phyloP scores from a whole-genome alignment of 1,140 invertebrate species.

The Pectinophora gossypiella region DNA sequence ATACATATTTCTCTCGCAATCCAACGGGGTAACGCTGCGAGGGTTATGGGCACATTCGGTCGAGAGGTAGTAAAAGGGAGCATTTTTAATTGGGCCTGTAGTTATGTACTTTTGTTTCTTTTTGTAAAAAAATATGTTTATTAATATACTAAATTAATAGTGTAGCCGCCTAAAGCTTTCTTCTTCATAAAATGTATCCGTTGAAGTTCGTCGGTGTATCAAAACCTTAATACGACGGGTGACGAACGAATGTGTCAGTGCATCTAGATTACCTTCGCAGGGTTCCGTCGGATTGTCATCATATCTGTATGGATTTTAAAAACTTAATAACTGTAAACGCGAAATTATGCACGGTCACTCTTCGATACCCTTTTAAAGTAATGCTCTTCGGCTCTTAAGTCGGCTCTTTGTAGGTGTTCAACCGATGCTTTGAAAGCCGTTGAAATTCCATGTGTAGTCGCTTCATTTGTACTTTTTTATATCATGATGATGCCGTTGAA shows the following conservation, averaged over 20 bases:
- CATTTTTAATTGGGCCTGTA: no score
- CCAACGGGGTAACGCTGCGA: no score
- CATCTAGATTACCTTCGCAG: constrained; percentile 32
- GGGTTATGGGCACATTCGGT: no score
- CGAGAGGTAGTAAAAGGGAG: neutral
- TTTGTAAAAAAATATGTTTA: no score
- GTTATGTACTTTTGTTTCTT: no score
- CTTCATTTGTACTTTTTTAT: neutral
- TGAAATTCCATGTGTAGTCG: neutral
- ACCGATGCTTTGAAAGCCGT: neutral
- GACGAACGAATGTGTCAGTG: constrained; percentile 32
- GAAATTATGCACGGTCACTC: neutral
- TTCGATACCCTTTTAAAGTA: neutral
- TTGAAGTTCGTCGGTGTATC: constrained; percentile 12
- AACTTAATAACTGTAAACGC: neutral
- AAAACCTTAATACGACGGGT: constrained; percentile 45
- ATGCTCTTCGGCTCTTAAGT: neutral
- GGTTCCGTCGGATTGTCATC: constrained; percentile 26
- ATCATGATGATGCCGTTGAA: neutral
- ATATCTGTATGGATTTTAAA: constrained; percentile 8
- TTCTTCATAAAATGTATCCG: neutral
- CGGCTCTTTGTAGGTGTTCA: neutral
- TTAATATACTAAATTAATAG: neutral
- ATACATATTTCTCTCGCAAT: no score
- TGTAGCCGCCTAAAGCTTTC: neutral